Conservation (phyloP, 53 echinoderm and acorn worm genomes). For the Echinarachnius parma region DNA sequence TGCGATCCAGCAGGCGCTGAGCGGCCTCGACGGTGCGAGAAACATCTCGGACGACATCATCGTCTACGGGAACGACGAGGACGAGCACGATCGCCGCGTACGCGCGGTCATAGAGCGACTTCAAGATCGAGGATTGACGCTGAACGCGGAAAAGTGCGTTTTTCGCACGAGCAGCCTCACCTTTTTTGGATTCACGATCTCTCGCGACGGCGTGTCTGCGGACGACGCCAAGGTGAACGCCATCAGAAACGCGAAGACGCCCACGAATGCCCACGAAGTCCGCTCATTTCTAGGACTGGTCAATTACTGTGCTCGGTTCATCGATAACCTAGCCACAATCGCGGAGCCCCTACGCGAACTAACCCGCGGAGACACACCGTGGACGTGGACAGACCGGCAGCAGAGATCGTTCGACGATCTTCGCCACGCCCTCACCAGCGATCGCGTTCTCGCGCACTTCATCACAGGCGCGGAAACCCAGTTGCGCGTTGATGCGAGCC, state of each 20-base stretch:
- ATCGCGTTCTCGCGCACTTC: conserved; percentile 33
- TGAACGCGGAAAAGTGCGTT: conserved; percentile 49
- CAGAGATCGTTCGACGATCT: conserved; percentile 6
- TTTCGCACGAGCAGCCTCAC: conserved; percentile 39
- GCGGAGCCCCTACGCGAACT: conserved; percentile 35
- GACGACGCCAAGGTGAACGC: conserved; percentile 28
- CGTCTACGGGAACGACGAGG: conserved; percentile 14
- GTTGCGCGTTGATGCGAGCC: conserved; percentile 36
- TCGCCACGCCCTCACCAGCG: conserved; percentile 16
- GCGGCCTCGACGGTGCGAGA: conserved; percentile 9
- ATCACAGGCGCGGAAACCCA: conserved; percentile 28
- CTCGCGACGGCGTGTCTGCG: conserved; percentile 48
- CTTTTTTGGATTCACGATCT: conserved; percentile 46
- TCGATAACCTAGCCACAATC: conserved; percentile 18
- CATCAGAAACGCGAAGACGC: conserved; percentile 18
- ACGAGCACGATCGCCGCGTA: conserved; percentile 23
- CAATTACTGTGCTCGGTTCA: conserved; percentile 24
- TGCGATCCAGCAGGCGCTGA: conserved; percentile 1
- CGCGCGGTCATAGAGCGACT: conserved; percentile 31
- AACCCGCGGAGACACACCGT: conserved; percentile 19
- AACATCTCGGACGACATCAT: conserved; percentile 53
- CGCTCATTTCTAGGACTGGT: conserved; percentile 26
- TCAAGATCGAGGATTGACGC: conserved; percentile 41
- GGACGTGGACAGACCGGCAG: not conserved
- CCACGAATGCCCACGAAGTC: conserved; percentile 13